Evolutionary conservation across 2,113 vertebrate genomes (phyloP).

Genomic region (Campylomormyrus numenius): DNA sequence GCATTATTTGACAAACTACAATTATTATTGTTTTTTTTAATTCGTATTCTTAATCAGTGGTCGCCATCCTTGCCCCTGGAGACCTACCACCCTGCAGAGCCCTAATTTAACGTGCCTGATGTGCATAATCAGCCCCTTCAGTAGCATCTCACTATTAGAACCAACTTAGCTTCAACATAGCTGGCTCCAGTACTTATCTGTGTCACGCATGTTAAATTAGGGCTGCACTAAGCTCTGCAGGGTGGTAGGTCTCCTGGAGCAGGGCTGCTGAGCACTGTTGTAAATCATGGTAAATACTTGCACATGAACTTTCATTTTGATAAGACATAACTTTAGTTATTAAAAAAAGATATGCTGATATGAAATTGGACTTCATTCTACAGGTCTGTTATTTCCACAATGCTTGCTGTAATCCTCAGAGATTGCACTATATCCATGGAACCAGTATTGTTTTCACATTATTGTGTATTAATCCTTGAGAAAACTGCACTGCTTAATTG

Average conservation of each 20-base stretch:
- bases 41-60: not conserved
- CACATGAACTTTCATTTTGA: not conserved
- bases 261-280: not conserved
- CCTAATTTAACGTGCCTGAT: not conserved
- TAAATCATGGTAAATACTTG: not conserved
- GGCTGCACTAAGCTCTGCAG: too few species aligned
- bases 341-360: not conserved
- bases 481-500: not conserved
- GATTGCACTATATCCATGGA: not conserved
- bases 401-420: not conserved
- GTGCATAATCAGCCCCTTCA: too few species aligned
- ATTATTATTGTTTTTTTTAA: not conserved
- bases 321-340: not conserved
- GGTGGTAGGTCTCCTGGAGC: not conserved
- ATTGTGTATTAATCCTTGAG: not conserved
- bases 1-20: constrained; percentile 15
- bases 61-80: not conserved
- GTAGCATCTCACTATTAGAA: not conserved
- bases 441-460: not conserved
- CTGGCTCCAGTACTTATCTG: not conserved
- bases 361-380: not conserved
- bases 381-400: not conserved
- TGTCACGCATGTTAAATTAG: too few species aligned
- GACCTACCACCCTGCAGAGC: not conserved
- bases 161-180: not conserved